Conservation (phyloP, 2,113 vertebrate genomes). For the Hyla sarda region DNA sequence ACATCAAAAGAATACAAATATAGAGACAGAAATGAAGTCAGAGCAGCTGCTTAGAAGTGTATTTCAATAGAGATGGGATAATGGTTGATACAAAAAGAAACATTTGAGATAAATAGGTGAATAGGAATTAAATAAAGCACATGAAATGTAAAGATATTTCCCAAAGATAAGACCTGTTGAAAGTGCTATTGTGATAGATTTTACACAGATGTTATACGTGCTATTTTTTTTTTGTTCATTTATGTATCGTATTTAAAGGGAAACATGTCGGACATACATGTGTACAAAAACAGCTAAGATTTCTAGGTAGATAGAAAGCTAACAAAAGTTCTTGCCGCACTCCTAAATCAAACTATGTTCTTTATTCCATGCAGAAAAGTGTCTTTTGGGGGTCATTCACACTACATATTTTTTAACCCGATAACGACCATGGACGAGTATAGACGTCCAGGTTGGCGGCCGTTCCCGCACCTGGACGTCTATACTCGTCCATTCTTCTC, state of each 20-base stretch:
- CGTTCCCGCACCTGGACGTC: too few species aligned
- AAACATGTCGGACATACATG: neutral
- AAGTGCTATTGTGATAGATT: neutral
- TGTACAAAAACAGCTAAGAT: neutral
- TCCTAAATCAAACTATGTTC: too few species aligned
- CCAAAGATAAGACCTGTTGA: conserved; percentile 5
- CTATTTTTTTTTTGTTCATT: neutral
- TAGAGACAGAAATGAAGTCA: conserved; percentile 69
- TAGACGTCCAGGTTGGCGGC: too few species aligned
- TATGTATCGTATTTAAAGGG: neutral
- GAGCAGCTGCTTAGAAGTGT: conserved; percentile 61
- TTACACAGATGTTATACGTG: neutral
- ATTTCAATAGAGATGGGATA: conserved; percentile 65
- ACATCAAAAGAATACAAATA: conserved; percentile 66
- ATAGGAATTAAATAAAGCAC: conserved; percentile 66
- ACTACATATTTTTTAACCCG: too few species aligned
- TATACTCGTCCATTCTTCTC: too few species aligned
- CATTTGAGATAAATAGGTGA: conserved; percentile 65
- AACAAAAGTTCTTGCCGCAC: too few species aligned
- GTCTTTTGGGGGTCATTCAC: too few species aligned
- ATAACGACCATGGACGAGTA: too few species aligned
- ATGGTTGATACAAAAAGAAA: conserved; percentile 65
- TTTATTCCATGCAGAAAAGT: too few species aligned
- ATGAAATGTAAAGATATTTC: conserved; percentile 52
- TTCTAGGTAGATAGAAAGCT: neutral